Percentiles rank a stretch among this genome's conserved stretches.
These are phyloP conservation scores for Sandelia bainsii DNA, from an alignment of 2,797 vertebrate species.

Conservation along the genomic window DNA sequence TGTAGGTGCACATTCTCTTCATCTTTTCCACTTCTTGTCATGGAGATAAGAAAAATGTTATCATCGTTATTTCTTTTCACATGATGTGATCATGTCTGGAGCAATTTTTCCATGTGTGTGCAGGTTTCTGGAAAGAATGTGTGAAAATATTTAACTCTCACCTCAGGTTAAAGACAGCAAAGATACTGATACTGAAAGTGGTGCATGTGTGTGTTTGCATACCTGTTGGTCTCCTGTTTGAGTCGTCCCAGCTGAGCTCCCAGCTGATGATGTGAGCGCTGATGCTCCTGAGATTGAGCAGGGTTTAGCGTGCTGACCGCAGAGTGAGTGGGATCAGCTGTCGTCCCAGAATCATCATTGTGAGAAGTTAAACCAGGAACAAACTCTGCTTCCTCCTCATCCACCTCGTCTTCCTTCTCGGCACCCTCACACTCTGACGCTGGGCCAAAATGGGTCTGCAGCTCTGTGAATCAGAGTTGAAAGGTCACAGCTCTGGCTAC, in stretches of 20 bases:
- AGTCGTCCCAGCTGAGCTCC: constrained; percentile 87
- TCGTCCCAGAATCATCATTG: constrained; percentile 68
- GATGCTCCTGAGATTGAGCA: constrained; percentile 78
- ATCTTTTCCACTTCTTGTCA: neutral
- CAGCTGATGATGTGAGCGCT: constrained; percentile 81
- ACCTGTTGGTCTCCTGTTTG: constrained; percentile 91
- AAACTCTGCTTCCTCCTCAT: constrained; percentile 84
- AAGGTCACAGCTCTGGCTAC: neutral
- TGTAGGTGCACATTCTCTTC: neutral
- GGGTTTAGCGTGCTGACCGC: constrained; percentile 74
- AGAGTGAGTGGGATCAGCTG: constrained; percentile 44
- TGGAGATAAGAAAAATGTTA: neutral
- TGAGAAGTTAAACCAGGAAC: constrained; percentile 63
- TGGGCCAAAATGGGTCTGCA: constrained; percentile 90
- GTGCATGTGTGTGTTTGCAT: neutral
- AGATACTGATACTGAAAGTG: too few relatives aligned
- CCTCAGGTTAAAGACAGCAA: neutral
- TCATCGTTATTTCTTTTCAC: neutral
- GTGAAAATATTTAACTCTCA: neutral
- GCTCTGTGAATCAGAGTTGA: constrained; percentile 80
- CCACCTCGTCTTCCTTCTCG: constrained; percentile 88
- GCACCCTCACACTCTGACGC: constrained; percentile 88
- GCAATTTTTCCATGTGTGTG: neutral
- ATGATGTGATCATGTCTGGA: accelerated
- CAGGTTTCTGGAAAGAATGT: neutral